These are phyloP conservation scores for Callithrix jacchus DNA, from an alignment of 2,113 vertebrate species.

Conservation along the genomic window DNA sequence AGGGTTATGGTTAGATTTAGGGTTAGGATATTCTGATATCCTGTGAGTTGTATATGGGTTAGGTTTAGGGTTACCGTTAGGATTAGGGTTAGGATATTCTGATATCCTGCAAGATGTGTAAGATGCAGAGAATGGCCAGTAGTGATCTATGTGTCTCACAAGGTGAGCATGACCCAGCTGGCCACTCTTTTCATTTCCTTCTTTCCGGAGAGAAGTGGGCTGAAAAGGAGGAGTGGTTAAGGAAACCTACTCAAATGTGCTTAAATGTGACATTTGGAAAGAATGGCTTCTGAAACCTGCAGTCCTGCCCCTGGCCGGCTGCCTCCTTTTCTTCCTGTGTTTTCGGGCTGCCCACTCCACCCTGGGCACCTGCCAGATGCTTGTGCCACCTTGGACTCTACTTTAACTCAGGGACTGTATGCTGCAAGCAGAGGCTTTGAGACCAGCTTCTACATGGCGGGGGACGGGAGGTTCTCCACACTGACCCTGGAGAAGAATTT, in stretches of 20 bases:
- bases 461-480: neutral
- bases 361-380: slow-evolving; percentile 28
- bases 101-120: neutral
- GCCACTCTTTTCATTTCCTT: neutral
- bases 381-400: slow-evolving; percentile 49
- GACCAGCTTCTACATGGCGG: slow-evolving; percentile 69
- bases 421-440: slow-evolving; percentile 59
- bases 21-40: too few relatives aligned
- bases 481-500: slow-evolving; percentile 37
- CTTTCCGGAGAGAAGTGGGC: neutral
- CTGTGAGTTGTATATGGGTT: too few relatives aligned
- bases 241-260: slow-evolving; percentile 59
- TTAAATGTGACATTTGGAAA: slow-evolving; percentile 66
- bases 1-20: too few relatives aligned
- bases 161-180: too few relatives aligned
- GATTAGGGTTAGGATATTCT: too few relatives aligned
- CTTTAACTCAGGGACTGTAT: slow-evolving; percentile 62
- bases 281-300: slow-evolving; percentile 61
- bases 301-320: slow-evolving; percentile 44
- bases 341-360: neutral
- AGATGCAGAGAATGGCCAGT: neutral
- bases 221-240: slow-evolving; percentile 63
- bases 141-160: fast-evolving
- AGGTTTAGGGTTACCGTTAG: too few relatives aligned
- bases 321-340: slow-evolving; percentile 69